Evolutionary conservation across 2,888 invertebrate species (phyloP), one percentile per base, ranked within the genome.

Genomic region (Chrysolina americana): DNA sequence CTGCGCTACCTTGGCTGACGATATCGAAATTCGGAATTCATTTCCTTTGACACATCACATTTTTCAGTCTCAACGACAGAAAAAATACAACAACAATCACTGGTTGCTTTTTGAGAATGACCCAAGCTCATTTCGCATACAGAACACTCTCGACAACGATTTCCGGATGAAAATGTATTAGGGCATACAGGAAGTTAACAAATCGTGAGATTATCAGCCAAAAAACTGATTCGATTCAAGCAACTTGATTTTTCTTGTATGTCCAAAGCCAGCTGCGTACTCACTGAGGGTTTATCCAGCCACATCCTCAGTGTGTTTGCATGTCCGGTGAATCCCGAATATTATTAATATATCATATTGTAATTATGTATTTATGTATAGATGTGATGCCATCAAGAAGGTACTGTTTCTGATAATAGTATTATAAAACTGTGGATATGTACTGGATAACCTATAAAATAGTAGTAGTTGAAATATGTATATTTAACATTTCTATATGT

Each of bases 211-310:
- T 36, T 10, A 53, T 6, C 2, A n/a, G 8, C 0, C 36, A 36
- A 47, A 2, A 47, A 15, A 47, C 9, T 15, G n/a, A 47, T 13
- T n/a, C 6, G 28, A 36, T 59, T 15, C 11, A 59, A 59, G 10
- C 13, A 21, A 19, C 19, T 56, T 13, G 56, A 6, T 28, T 19
- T 59, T 59, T 59, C 28, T 36, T 69, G 64, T 68, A 71, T 71
- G 59, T 17, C 65, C 56, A 65, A 62, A 64, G 79, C 86, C 87
- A 85, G 87, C 91, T 91, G 90, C 89, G 89, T 88, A 90, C 89
- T 90, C 91, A 92, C 92, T 92, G 91, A 91, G 80, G 90, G 91
- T 92, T 91, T 90, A 89, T 92, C 93, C 93, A 92, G 93, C 92
- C 93, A 93, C 92, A 92, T 92, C 91, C 89, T 91, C 91, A 92